phyloP scores from a whole-genome alignment of 2,797 vertebrate species.

The Fratercula arctica region DNA sequence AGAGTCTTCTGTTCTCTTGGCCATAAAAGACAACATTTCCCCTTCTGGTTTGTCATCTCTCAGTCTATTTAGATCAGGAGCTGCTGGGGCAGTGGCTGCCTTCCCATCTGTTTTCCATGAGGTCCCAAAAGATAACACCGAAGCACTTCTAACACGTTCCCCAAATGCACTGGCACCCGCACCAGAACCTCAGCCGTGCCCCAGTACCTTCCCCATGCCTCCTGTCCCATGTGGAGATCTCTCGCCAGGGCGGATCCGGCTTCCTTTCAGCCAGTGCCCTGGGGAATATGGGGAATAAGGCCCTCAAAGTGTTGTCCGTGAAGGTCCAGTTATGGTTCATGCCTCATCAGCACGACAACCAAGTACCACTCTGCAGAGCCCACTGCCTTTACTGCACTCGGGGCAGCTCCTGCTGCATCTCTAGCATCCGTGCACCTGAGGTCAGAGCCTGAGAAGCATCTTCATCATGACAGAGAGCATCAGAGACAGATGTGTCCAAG shows the following conservation, averaged over 20 bases:
- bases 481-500: neutral
- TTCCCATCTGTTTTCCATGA: neutral
- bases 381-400: neutral
- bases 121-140: neutral
- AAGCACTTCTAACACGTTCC: fast-evolving
- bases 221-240: neutral
- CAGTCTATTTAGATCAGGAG: neutral
- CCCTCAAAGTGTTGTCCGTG: fast-evolving
- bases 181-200: neutral
- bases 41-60: neutral
- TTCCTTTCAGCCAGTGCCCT: neutral
- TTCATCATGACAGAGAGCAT: neutral
- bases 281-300: fast-evolving
- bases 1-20: neutral
- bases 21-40: neutral
- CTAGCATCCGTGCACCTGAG: neutral
- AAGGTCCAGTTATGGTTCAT: fast-evolving
- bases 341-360: neutral
- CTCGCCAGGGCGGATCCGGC: neutral
- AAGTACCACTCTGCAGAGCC: neutral
- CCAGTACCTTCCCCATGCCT: neutral
- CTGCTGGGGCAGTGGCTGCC: neutral
- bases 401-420: neutral
- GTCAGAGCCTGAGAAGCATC: neutral
- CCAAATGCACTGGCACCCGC: neutral